Evolutionary conservation across 2,113 vertebrate genomes (phyloP).

Genomic region (Nerophis lumbriciformis): DNA sequence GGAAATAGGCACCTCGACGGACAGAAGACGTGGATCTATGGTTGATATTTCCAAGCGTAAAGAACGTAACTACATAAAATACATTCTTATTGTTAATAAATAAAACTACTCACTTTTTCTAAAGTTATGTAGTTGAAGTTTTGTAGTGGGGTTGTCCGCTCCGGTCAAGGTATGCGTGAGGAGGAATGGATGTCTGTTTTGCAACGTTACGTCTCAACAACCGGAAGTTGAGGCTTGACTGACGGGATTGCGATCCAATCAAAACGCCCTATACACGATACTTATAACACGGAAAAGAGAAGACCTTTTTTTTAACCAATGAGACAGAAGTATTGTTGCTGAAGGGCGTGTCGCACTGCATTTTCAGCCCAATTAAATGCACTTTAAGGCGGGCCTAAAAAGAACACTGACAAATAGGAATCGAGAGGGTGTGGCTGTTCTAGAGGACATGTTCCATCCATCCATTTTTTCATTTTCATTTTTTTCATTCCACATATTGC

Average conservation of each 20-base stretch:
- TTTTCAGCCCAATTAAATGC: constrained; percentile 1
- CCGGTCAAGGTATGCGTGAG: rapidly evolving
- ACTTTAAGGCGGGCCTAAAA: background rate
- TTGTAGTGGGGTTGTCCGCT: constrained; percentile 7
- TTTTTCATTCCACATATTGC: no score
- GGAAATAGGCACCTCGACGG: background rate
- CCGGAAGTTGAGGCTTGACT: constrained; percentile 51
- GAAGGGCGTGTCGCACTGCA: background rate
- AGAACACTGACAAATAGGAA: constrained; percentile 12
- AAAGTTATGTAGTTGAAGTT: background rate
- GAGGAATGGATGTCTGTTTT: constrained; percentile 35
- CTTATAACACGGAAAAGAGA: rapidly evolving
- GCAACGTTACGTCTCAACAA: constrained; percentile 37
- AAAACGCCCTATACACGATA: background rate
- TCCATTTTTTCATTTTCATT: no score
- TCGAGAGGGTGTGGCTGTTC: background rate
- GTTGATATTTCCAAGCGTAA: background rate
- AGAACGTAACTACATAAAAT: background rate
- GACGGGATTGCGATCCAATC: constrained; percentile 24
- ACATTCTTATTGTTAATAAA: background rate
- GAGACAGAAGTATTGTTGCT: rapidly evolving
- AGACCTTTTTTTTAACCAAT: constrained; percentile 12
- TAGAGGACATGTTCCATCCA: background rate
- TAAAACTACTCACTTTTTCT: constrained; percentile 40
- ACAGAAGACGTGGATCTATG: background rate